A percentile compares a stretch with the other conserved stretches of the same genome.
phyloP scores from a whole-genome alignment of 2,113 vertebrate genomes.

The Rana temporaria region DNA sequence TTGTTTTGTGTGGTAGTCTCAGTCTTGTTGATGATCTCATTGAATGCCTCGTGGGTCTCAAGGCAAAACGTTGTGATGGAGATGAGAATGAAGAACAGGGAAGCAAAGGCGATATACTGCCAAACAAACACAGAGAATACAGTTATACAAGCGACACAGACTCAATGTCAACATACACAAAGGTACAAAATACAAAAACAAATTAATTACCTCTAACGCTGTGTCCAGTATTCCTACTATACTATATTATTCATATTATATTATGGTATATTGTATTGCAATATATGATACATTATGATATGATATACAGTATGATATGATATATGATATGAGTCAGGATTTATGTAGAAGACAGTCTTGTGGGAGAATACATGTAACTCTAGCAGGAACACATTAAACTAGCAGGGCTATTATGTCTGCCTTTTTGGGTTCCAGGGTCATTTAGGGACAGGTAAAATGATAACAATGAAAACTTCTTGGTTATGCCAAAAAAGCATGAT shows the following conservation, averaged over 20 bases:
- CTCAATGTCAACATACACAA: slow-evolving; percentile 40
- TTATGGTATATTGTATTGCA: too few relatives aligned
- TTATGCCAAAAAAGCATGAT: too few relatives aligned
- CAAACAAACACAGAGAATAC: slow-evolving; percentile 58
- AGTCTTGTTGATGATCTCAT: slow-evolving; percentile 88
- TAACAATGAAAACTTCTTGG: too few relatives aligned
- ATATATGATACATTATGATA: too few relatives aligned
- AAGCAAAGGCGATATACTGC: slow-evolving; percentile 89
- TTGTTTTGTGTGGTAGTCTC: slow-evolving; percentile 82
- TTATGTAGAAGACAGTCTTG: too few relatives aligned
- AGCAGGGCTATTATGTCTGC: too few relatives aligned
- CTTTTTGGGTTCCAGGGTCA: too few relatives aligned
- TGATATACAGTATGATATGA: too few relatives aligned
- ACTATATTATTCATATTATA: neutral
- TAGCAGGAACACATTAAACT: too few relatives aligned
- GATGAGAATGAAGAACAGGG: slow-evolving; percentile 95
- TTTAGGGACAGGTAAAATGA: too few relatives aligned
- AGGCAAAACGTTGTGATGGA: slow-evolving; percentile 98
- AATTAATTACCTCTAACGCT: slow-evolving; percentile 1
- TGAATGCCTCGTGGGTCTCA: slow-evolving; percentile 97
- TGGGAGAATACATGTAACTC: too few relatives aligned
- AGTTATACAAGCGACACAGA: slow-evolving; percentile 53
- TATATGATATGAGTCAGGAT: too few relatives aligned
- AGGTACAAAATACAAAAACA: slow-evolving; percentile 15
- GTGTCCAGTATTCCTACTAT: neutral